Conservation (phyloP, 1,140 invertebrate genomes). For the Solenopsis fugax region DNA sequence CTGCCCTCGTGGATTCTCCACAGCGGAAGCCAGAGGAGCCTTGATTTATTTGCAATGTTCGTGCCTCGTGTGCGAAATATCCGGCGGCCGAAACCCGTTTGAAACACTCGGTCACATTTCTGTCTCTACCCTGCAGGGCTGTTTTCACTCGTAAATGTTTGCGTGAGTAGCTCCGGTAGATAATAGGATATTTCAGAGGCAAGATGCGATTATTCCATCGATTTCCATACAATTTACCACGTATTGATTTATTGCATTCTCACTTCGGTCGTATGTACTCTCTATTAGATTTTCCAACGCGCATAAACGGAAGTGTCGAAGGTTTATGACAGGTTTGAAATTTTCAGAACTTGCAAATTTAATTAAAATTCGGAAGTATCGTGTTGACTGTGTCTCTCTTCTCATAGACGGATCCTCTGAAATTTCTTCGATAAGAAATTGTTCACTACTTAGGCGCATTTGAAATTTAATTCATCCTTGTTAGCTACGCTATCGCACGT, state of each 20-base stretch:
- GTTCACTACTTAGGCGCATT: neutral
- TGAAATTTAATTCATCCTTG: neutral
- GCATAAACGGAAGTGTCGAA: neutral
- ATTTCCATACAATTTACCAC: constrained; percentile 15
- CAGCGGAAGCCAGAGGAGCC: constrained; percentile 64
- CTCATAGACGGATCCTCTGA: neutral
- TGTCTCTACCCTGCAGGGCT: neutral
- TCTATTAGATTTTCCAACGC: neutral
- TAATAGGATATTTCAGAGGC: constrained; percentile 28
- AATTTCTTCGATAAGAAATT: constrained; percentile 20
- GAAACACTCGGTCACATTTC: constrained; percentile 45
- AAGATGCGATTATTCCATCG: constrained; percentile 6
- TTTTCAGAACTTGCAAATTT: neutral
- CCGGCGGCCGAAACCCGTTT: constrained; percentile 41
- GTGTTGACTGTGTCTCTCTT: neutral
- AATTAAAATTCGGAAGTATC: neutral
- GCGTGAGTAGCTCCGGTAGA: neutral
- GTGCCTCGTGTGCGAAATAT: constrained; percentile 77
- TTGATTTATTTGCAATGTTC: constrained; percentile 80
- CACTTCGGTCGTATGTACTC: neutral
- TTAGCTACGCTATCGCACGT: constrained; percentile 1
- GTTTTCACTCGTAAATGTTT: constrained; percentile 3
- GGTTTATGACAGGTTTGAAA: neutral
- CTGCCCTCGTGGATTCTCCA: constrained; percentile 46
- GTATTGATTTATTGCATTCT: constrained; percentile 18